Base-by-base conservation (phyloP, 2,113 vertebrate species). In the Strix uralensis region DNA sequence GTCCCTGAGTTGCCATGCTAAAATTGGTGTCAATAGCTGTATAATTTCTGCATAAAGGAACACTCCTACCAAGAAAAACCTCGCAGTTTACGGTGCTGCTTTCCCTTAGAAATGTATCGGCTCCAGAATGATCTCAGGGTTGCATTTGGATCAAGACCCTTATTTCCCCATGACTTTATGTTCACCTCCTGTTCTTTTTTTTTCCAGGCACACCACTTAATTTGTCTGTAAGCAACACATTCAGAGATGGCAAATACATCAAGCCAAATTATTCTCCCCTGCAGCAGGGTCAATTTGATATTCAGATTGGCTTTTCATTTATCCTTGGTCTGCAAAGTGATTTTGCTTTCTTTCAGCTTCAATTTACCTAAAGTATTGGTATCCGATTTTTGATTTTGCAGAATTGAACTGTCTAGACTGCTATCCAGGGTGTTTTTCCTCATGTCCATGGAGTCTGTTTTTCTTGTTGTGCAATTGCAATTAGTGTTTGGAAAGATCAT, bases 301-400 rank as follows among this genome's bases (percentile, higher is more conserved):
- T 97, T 96, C 80, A 94, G 55, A 94, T 78, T 96, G 44, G 34
- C 63, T 97, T 96, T 96, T 95, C 71, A 85, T 94, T 91, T 81
- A 74, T 94, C 77, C 59, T 38, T 70, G 83, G 65, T 84, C 87
- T 96, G 81, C 71, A 92, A 90, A 95, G 73, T 71, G 59, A 92
- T 77, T 96, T 91, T 84, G 62, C 55, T 52, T 96, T 92, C 74
- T 92, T 96, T 97, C 96, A 91, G 40, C 59, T 96, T 95, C 86
- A 80, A 88, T 95, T 93, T 97, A 54, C 83, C 62, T 66, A 26
- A 86, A 74, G 13, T 44, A 30, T 69, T 40, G 17, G 54, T 55
- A 79, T 94, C 81, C 7, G 34, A 40, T 90, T 96, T 97, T 95
- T 95, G 32, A 65, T 92, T 96, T 91, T 92, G 71, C 87, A 97